phyloP scores from a whole-genome alignment of 1,140 invertebrate species.

The Chrysopa pallens region DNA sequence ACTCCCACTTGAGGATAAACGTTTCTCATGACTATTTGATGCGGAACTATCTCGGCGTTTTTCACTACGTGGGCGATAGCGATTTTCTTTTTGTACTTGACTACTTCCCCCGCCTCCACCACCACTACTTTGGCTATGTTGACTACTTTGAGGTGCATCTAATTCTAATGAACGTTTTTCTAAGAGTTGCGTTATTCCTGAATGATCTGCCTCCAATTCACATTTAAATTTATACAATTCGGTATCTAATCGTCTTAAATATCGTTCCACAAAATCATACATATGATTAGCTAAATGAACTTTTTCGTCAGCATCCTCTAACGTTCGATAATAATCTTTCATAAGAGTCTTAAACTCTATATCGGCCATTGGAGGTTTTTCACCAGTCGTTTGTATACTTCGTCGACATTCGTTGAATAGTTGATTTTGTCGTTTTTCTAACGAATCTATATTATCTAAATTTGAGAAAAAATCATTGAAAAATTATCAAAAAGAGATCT shows the following conservation, averaged over 20 bases:
- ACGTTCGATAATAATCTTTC: conserved; percentile 78
- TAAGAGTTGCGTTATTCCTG: conserved; percentile 89
- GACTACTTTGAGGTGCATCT: conserved; percentile 37
- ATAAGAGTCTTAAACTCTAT: conserved; percentile 69
- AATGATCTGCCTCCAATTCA: conserved; percentile 95
- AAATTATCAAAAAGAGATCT: too few species aligned
- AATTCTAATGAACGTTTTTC: conserved; percentile 80
- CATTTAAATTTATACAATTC: conserved; percentile 96
- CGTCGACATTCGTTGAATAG: conserved; percentile 79
- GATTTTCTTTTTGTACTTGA: conserved; percentile 28
- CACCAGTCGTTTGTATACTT: conserved; percentile 17
- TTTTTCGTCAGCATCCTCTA: conserved; percentile 83
- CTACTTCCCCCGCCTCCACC: conserved; percentile 12
- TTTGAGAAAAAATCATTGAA: conserved; percentile 5
- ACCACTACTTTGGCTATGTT: background rate
- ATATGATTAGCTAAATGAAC: conserved; percentile 83
- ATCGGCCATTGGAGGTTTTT: conserved; percentile 60
- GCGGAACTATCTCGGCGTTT: conserved; percentile 17
- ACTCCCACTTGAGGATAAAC: conserved; percentile 10
- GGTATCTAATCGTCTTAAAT: conserved; percentile 79
- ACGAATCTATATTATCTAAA: conserved; percentile 77
- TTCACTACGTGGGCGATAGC: conserved; percentile 17
- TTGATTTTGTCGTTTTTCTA: conserved; percentile 75
- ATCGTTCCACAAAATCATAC: conserved; percentile 86
- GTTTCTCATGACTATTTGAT: conserved; percentile 14